Evolutionary conservation across 2,797 vertebrate genomes (phyloP).

Genomic region (Acomys russatus): DNA sequence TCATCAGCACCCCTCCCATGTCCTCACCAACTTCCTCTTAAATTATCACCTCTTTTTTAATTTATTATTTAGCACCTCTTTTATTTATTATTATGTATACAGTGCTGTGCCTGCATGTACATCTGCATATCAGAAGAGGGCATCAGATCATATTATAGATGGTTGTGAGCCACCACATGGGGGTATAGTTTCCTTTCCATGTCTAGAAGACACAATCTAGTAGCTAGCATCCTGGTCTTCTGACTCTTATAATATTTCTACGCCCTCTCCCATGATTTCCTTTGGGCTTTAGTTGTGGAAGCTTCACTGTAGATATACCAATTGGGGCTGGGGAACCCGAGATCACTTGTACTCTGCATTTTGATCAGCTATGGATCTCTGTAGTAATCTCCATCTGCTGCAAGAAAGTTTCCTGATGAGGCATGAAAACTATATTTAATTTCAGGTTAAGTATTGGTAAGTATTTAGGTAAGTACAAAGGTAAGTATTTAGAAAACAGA

Average conservation of each 20-base stretch:
- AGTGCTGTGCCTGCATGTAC: not conserved
- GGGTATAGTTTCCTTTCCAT: not conserved
- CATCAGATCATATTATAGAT: too few species aligned
- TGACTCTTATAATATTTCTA: not conserved
- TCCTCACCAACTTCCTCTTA: not conserved
- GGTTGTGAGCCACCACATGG: too few species aligned
- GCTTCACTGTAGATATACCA: not conserved
- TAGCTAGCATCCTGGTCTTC: not conserved
- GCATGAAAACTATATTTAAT: not conserved
- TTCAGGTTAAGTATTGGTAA: not conserved
- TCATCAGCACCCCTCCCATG: not conserved
- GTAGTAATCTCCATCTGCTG: not conserved
- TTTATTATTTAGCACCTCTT: not conserved
- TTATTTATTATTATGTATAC: not conserved
- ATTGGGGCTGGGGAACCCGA: not conserved
- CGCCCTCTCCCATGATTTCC: not conserved
- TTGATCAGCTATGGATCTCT: not conserved
- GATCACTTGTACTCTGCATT: not conserved
- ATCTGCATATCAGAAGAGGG: too few species aligned
- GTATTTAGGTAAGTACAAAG: not conserved
- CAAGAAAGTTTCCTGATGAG: not conserved
- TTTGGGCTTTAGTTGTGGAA: not conserved
- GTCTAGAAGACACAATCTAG: not conserved
- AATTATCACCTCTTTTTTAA: not conserved
- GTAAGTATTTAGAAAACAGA: not conserved